These are phyloP conservation scores for Crotophaga sulcirostris DNA, from an alignment of 2,113 vertebrate genomes.

Conservation along the genomic window DNA sequence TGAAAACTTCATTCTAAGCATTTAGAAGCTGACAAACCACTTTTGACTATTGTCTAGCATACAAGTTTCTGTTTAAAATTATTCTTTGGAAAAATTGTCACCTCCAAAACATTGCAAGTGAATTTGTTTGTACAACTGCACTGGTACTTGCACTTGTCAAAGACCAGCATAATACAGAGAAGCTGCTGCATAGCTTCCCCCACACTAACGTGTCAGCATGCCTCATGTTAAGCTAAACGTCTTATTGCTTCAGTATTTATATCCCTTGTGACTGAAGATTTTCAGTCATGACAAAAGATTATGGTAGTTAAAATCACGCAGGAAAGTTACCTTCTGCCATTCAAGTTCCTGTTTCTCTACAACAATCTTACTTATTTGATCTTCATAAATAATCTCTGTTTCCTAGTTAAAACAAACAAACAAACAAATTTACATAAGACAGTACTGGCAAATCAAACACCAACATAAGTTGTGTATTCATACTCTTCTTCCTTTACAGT, in stretches of 20 bases:
- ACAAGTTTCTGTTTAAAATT: background rate
- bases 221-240: background rate
- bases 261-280: background rate
- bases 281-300: background rate
- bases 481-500: background rate
- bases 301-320: background rate
- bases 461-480: background rate
- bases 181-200: background rate
- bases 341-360: conserved; percentile 91
- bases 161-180: background rate
- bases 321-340: conserved; percentile 83
- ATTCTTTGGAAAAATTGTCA: background rate
- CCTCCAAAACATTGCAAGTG: background rate
- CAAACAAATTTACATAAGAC: background rate
- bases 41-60: background rate
- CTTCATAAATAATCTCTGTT: conserved; percentile 84
- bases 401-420: conserved; percentile 75
- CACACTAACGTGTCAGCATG: background rate
- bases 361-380: conserved; percentile 86
- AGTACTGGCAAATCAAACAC: background rate
- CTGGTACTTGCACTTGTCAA: background rate
- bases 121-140: background rate
- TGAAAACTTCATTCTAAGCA: background rate
- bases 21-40: background rate
- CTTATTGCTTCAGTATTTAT: background rate